A percentile compares a stretch with the other conserved stretches of the same genome.
Evolutionary conservation across 2,888 invertebrate species (phyloP).

Genomic region (Parnassius smintheus): DNA sequence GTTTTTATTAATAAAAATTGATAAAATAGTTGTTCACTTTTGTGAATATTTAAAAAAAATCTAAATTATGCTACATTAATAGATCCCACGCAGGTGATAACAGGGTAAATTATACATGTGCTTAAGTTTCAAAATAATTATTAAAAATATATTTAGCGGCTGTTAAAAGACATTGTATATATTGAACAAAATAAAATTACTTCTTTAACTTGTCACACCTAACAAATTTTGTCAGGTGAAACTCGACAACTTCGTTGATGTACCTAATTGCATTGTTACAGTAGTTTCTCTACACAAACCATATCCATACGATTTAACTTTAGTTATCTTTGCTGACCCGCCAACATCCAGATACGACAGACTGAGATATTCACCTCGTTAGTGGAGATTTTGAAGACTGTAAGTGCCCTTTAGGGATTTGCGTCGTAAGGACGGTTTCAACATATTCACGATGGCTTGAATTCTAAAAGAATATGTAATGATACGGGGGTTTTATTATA

Average conservation of each 20-base stretch:
- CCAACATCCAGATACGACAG: slow-evolving; percentile 51
- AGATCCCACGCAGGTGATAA: no score
- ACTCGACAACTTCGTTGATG: slow-evolving; percentile 30
- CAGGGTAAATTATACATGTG: no score
- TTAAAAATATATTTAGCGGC: no score
- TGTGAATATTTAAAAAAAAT: no score
- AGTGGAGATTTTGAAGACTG: slow-evolving; percentile 49
- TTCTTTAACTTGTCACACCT: slow-evolving; percentile 5
- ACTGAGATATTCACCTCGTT: slow-evolving; percentile 52
- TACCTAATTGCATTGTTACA: slow-evolving; percentile 36
- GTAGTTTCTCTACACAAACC: slow-evolving; percentile 35
- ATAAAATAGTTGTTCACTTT: no score
- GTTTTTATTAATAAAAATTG: no score
- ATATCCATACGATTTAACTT: slow-evolving; percentile 26
- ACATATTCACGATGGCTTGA: slow-evolving; percentile 19
- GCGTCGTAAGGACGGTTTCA: slow-evolving; percentile 26
- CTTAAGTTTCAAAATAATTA: no score
- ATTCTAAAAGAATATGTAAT: slow-evolving; percentile 25
- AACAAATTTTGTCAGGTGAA: slow-evolving; percentile 29
- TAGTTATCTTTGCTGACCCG: slow-evolving; percentile 44
- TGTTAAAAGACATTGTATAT: no score
- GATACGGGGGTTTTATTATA: slow-evolving; percentile 11
- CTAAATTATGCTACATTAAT: no score
- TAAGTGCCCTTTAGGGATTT: slow-evolving; percentile 41
- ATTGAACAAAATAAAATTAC: no score